Conservation (phyloP, 2,888 invertebrate genomes). For the Lepidocyrtoides sp. region DNA sequence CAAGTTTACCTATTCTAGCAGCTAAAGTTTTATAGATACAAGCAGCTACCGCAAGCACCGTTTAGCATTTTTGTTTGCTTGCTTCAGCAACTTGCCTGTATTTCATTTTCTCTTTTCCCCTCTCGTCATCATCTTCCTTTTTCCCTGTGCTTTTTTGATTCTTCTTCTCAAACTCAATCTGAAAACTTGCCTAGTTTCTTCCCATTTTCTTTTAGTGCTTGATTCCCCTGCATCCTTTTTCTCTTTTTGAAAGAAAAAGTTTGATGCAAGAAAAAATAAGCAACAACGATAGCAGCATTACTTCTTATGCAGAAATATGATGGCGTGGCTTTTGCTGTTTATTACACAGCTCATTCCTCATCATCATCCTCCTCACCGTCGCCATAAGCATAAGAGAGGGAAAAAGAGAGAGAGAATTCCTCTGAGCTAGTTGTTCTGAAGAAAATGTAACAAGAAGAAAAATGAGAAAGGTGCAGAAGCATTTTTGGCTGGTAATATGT, state of each 20-base stretch:
- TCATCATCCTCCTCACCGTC: constrained; percentile 51
- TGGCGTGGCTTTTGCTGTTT: constrained; percentile 62
- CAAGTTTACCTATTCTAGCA: too few species aligned
- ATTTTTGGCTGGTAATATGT: neutral
- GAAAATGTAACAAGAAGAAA: constrained; percentile 19
- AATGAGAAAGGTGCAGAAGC: constrained; percentile 19
- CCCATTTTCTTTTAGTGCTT: constrained; percentile 10
- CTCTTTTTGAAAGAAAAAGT: neutral
- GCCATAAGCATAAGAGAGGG: too few species aligned
- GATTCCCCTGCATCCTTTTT: neutral
- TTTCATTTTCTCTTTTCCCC: constrained; percentile 52
- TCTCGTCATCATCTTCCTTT: neutral
- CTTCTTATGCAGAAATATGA: constrained; percentile 41
- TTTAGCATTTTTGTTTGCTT: constrained; percentile 17
- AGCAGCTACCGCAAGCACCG: neutral
- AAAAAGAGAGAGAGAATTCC: constrained; percentile 20
- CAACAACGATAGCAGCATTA: neutral
- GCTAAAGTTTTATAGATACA: constrained; percentile 11
- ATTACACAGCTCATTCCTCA: constrained; percentile 69
- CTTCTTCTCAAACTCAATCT: neutral
- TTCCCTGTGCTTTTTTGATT: neutral
- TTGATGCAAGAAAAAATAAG: neutral
- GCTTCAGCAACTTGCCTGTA: neutral
- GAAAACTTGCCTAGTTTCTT: neutral
- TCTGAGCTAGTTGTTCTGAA: neutral